Conservation (phyloP, 2,888 invertebrate genomes). For the Scelioninae gen. 1 region DNA sequence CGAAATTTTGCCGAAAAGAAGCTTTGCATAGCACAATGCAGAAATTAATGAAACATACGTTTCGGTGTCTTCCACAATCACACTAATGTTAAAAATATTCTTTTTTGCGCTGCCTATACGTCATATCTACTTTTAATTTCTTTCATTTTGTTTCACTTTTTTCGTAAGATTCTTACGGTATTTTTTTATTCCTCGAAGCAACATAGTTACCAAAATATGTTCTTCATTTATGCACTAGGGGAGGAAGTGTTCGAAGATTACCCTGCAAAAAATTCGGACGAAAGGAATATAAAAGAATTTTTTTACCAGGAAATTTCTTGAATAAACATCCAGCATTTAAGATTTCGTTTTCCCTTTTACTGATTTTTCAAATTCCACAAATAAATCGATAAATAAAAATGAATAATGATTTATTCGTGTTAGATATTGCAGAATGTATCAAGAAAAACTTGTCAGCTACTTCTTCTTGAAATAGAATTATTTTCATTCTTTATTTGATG, state of each 20-base stretch:
- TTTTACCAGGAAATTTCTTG: no score
- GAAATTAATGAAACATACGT: slow-evolving; percentile 36
- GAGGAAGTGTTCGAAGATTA: slow-evolving; percentile 48
- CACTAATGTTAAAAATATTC: slow-evolving; percentile 62
- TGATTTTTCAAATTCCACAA: no score
- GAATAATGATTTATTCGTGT: no score
- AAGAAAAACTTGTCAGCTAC: no score
- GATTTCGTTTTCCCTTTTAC: no score
- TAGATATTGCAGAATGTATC: no score
- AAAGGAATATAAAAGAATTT: no score
- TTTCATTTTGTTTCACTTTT: slow-evolving; percentile 1
- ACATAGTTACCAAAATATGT: slow-evolving; percentile 60
- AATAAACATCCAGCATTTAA: no score
- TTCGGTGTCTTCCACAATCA: slow-evolving; percentile 36
- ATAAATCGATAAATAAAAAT: no score
- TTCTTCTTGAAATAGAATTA: no score
- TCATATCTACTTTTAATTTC: slow-evolving; percentile 45
- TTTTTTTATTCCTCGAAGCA: slow-evolving; percentile 37
- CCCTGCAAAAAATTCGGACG: no score
- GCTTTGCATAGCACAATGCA: slow-evolving; percentile 32
- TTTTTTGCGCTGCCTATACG: slow-evolving; percentile 39
- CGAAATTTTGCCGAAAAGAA: slow-evolving; percentile 44
- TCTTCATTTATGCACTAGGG: slow-evolving; percentile 39
- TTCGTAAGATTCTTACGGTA: slow-evolving; percentile 8
- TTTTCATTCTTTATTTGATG: no score